Percentiles rank a stretch among this genome's conserved stretches.
phyloP scores from a whole-genome alignment of 2,888 invertebrate genomes.

The Polia nebulosa region DNA sequence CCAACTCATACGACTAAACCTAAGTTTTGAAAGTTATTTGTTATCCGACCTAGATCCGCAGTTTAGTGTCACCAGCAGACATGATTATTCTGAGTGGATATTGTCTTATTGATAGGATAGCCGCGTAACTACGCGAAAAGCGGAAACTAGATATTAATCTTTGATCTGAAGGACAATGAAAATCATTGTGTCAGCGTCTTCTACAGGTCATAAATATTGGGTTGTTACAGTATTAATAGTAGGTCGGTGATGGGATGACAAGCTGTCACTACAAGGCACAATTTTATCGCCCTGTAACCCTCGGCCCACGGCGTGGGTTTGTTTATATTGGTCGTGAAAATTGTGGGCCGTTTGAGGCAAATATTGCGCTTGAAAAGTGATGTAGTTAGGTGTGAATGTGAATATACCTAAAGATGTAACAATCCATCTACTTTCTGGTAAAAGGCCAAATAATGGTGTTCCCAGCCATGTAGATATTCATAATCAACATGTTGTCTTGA shows the following conservation, averaged over 20 bases:
- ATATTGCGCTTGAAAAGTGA: slow-evolving; percentile 35
- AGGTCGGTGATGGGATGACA: slow-evolving; percentile 47
- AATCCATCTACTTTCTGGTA: background rate
- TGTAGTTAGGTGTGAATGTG: slow-evolving; percentile 7
- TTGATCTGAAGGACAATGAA: background rate
- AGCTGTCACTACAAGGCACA: slow-evolving; percentile 25
- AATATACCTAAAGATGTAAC: background rate
- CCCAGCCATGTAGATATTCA: background rate
- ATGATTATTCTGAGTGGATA: background rate
- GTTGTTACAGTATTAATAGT: slow-evolving; percentile 34
- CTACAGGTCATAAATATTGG: slow-evolving; percentile 33
- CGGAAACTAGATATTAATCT: background rate
- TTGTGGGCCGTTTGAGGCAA: slow-evolving; percentile 34
- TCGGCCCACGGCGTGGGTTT: slow-evolving; percentile 14
- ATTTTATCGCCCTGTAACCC: slow-evolving; percentile 43
- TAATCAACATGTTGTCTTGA: background rate
- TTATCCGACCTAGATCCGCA: background rate
- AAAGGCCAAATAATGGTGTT: background rate
- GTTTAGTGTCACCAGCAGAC: background rate
- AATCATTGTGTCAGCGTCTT: slow-evolving; percentile 12
- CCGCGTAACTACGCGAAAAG: no score
- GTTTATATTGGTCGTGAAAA: slow-evolving; percentile 52
- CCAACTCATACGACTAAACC: no score
- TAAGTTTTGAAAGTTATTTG: background rate
- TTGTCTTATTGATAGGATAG: background rate